Evolutionary conservation across 2,888 invertebrate species (phyloP), one percentile per base, ranked within the genome.

Genomic region (Uloborus plumipes): DNA sequence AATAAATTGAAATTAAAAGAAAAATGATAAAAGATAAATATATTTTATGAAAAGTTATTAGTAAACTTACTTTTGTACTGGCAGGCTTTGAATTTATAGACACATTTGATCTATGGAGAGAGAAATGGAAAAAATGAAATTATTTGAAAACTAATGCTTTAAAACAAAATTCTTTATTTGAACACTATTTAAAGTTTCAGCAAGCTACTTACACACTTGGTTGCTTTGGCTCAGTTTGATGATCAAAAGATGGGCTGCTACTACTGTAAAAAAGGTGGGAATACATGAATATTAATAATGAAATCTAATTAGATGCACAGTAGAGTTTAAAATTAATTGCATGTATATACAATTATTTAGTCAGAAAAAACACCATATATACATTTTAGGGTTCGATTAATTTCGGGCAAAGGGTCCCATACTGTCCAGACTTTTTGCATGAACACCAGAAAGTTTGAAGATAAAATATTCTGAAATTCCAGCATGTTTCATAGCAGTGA

Each of bases 151-250:
- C 22, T 22, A 22, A 0, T n/a, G 14, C 22, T 26, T 26, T 26
- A 20, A 20, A n/a, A 59, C 18, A 59, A 4, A 20, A 22, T 18
- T 4, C 13, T 13, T 59, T 22, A 59, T 20, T 22, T 22, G 22
- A 22, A 59, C 6, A 20, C 22, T 3, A 26, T 4, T 26, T 26
- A 26, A 59, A 59, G 20, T 59, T 31, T 31, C n/a, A 1, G 20
- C n/a, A 64, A 47, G 3, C 20, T 66, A 66, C 66, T 72, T 61
- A 79, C 78, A 72, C 50, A 39, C 51, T 79, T 20, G 71, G 78
- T 2, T 59, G 72, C 16, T 61, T 51, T 31, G 47, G 7, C 18
- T 79, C 78, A 14, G 22, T 15, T 22, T 39, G 15, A 15, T 72
- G 66, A 9, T 72, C 78, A 15, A 71, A 49, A n/a, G 72, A 59